Conservation (phyloP, 1,140 invertebrate species). For the Cepaea nemoralis region DNA sequence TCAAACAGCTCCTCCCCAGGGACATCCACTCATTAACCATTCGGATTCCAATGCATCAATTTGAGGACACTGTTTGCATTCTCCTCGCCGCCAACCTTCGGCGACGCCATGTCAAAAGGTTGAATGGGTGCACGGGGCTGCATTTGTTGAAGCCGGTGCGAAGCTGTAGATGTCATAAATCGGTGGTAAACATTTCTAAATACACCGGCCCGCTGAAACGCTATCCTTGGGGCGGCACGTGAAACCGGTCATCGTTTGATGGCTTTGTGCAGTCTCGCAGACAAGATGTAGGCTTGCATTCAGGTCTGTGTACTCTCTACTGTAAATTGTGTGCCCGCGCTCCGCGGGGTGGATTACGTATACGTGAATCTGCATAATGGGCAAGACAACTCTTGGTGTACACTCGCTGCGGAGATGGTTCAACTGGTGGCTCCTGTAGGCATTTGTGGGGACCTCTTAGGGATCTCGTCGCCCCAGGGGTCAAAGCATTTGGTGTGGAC, state of each 20-base stretch:
- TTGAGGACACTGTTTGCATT: not conserved
- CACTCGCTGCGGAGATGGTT: too few relatives aligned
- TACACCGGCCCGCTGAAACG: not conserved
- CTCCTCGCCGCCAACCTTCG: not conserved
- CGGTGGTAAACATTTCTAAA: not conserved
- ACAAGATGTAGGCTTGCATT: not conserved
- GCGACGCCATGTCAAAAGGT: not conserved
- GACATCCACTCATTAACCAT: conserved; percentile 7
- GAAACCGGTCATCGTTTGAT: not conserved
- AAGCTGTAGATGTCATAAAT: not conserved
- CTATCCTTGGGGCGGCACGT: not conserved
- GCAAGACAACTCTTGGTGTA: too few relatives aligned
- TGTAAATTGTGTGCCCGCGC: not conserved
- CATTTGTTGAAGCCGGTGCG: not conserved
- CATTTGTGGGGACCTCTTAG: too few relatives aligned
- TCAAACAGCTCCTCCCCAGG: not conserved
- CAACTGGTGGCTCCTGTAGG: too few relatives aligned
- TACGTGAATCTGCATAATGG: not conserved
- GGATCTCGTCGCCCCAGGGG: too few relatives aligned
- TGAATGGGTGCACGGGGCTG: conserved; percentile 1
- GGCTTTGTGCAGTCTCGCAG: not conserved
- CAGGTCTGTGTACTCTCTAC: not conserved
- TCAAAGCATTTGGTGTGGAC: too few relatives aligned
- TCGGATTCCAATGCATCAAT: not conserved
- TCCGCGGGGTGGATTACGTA: not conserved